Base-by-base conservation (phyloP, 1,140 invertebrate genomes). In the Alviniconcha marisindica region DNA sequence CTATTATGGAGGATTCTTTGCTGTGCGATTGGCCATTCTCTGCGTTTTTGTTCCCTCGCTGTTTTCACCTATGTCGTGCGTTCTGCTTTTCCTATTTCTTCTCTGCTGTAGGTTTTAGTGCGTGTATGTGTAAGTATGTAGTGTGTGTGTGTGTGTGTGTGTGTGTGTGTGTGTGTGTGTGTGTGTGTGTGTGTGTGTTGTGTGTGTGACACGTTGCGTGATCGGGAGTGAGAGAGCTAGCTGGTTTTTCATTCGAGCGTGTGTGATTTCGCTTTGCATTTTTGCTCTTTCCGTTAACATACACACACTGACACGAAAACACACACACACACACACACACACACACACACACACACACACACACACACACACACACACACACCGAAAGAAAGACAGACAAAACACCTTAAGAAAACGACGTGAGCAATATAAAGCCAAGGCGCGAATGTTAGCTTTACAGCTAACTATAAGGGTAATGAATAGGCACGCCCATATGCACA, bases 101-200 rank as follows among this genome's bases (percentile, higher is more conserved):
- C n/a, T 71, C 10, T 71, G 7, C 10, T 71, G 3, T 7, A 1
- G 71, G 36, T 36, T 14, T 18, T 15, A 24, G 38, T 7, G 71
- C 5, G 71, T 42, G 36, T 18, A 38, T 15, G 21, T 38, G 74
- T 36, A 15, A 21, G 51, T 78, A 0, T 60, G 77, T 63, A 54
- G 54, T 33, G 77, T 78, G 77, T 33, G 48, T 78, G 77, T 12
- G 77, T 36, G 33, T 40, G 54, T 36, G 10, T 78, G 51, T 60
- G 51, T 63, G 36, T 60, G 77, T 78, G 77, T 63, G 54, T 56
- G 48, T 33, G 77, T 60, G 54, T 56, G 36, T 63, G 77, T 60
- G 51, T 78, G 77, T 56, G 77, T 63, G 18, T 63, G 3, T 78
- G 14, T 36, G 48, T 77, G 18, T 24, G n/a, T n/a, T 63, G 77